A percentile compares a stretch with the other conserved stretches of the same genome.
These are phyloP conservation scores for Melanogrammus aeglefinus DNA, from an alignment of 2,797 vertebrate species.

Conservation along the genomic window DNA sequence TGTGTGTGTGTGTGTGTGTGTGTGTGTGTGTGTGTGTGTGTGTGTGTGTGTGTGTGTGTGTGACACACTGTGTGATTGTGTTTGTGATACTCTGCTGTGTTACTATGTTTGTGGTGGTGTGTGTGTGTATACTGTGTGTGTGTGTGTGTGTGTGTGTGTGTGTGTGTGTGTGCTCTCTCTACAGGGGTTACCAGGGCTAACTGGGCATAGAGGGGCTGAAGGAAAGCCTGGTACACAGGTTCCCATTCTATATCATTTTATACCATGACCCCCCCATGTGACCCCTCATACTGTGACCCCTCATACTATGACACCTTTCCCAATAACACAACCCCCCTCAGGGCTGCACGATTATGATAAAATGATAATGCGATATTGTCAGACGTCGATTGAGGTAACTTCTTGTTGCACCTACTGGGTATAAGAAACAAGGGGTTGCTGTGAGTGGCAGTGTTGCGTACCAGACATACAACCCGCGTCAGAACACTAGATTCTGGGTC, in stretches of 20 bases:
- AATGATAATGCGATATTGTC: too few relatives aligned
- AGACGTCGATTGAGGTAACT: too few relatives aligned
- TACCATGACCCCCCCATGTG: conserved; percentile 46
- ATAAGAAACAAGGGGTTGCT: too few relatives aligned
- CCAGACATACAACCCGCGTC: too few relatives aligned
- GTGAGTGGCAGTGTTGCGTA: too few relatives aligned
- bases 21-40: conserved; percentile 9
- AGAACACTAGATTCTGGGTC: too few relatives aligned
- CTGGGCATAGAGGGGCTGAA: conserved; percentile 82
- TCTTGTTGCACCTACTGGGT: too few relatives aligned
- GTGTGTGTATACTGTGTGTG: background rate
- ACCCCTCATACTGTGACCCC: background rate
- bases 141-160: conserved; percentile 3
- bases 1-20: conserved; percentile 10
- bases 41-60: conserved; percentile 9
- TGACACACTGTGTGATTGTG: background rate
- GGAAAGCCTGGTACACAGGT: conserved; percentile 99
- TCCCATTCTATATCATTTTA: conserved; percentile 86
- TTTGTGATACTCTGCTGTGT: background rate
- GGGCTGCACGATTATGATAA: background rate
- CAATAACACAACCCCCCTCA: background rate
- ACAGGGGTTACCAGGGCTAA: conserved; percentile 78
- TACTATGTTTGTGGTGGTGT: background rate
- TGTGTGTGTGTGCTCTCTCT: conserved; percentile 20
- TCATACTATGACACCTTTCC: background rate